phyloP scores from a whole-genome alignment of 2,797 vertebrate species.

The Caiman crocodilus region DNA sequence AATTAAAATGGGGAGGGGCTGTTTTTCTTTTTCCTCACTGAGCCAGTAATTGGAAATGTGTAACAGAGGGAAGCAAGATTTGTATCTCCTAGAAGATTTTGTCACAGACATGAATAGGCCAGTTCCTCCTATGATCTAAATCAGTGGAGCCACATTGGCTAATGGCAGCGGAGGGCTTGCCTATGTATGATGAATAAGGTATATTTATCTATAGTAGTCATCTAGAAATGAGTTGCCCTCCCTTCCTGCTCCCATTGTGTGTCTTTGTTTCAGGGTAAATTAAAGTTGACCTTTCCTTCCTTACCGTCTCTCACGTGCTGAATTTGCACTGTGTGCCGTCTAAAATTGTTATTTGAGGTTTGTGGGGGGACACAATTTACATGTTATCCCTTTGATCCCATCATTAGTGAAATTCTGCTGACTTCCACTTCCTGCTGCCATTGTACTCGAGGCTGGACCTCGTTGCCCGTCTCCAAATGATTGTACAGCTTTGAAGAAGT shows the following conservation, averaged over 20 bases:
- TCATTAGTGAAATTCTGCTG: not conserved
- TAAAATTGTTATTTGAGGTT: not conserved
- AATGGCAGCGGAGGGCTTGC: not conserved
- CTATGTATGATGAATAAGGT: not conserved
- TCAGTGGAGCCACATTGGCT: not conserved
- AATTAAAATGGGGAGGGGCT: not conserved
- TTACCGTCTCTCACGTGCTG: conserved; percentile 56
- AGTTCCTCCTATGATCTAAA: conserved; percentile 22
- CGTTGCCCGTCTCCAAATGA: not conserved
- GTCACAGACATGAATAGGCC: not conserved
- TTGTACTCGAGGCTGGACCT: not conserved
- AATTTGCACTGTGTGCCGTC: conserved; percentile 43
- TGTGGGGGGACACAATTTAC: conserved; percentile 25
- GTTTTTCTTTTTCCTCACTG: not conserved
- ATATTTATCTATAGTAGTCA: not conserved
- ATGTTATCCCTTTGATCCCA: not conserved
- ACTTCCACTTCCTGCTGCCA: not conserved
- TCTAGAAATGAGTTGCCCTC: not conserved
- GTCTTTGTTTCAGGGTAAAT: not conserved
- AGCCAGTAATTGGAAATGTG: not conserved
- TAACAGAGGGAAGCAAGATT: not conserved
- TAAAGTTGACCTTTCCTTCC: not conserved
- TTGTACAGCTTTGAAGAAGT: not conserved
- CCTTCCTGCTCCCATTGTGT: not conserved
- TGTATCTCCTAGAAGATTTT: not conserved